These are phyloP conservation scores for Caenorhabditis becei DNA, from an alignment of 2,888 invertebrate species.

Conservation along the genomic window DNA sequence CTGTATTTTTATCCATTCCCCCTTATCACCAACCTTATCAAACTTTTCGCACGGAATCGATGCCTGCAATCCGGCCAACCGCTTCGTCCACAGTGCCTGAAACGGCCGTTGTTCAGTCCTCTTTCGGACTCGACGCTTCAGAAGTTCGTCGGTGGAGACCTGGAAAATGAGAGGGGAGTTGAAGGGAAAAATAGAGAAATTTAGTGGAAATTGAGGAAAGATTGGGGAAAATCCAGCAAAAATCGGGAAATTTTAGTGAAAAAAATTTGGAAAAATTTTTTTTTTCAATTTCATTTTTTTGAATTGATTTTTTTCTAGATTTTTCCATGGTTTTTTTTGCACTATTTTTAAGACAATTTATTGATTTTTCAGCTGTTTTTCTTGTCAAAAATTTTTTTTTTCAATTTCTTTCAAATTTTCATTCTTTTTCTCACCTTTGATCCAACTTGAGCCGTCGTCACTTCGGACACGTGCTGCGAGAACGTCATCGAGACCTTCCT, in stretches of 20 bases:
- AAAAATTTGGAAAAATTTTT: no score
- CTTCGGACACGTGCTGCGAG: conserved; percentile 47
- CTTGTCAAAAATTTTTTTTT: conserved; percentile 8
- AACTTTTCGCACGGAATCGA: conserved; percentile 71
- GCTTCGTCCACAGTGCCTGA: conserved; percentile 80
- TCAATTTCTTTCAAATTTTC: neutral
- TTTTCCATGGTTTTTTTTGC: no score
- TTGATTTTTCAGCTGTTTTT: conserved; percentile 4
- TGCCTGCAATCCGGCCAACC: conserved; percentile 75
- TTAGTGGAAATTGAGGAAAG: no score
- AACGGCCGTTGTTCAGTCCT: conserved; percentile 51
- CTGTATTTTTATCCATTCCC: no score
- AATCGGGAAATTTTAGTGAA: neutral
- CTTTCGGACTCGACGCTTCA: conserved; percentile 31
- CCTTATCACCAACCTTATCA: conserved; percentile 53
- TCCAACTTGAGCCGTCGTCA: conserved; percentile 37
- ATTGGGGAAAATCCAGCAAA: no score
- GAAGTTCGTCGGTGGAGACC: conserved; percentile 41
- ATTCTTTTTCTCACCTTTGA: conserved; percentile 12
- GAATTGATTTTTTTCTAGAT: no score
- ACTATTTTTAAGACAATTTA: no score
- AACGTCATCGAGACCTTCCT: conserved; percentile 44
- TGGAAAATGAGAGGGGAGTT: no score
- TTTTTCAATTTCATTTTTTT: no score
- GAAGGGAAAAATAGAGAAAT: no score